Percentiles rank a stretch among this genome's conserved stretches.
These are phyloP conservation scores for Osmerus mordax DNA, from an alignment of 2,113 vertebrate species.

Conservation along the genomic window DNA sequence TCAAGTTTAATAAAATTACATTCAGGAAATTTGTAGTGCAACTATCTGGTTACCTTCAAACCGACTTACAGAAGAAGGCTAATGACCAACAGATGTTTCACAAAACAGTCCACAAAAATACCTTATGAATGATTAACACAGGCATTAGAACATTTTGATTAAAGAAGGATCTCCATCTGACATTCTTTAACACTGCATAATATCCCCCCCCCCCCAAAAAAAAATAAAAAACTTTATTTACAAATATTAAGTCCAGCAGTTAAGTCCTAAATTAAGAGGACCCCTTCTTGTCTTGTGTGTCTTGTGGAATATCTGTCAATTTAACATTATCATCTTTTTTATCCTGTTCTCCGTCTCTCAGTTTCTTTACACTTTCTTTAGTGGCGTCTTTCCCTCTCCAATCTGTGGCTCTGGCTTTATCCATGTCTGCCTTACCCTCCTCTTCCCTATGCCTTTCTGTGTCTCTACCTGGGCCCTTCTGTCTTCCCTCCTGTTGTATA, in stretches of 20 bases:
- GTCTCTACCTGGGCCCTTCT: constrained; percentile 7
- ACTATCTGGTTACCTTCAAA: background rate
- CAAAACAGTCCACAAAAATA: no score
- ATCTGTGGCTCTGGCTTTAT: constrained; percentile 37
- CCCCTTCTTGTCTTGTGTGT: constrained; percentile 38
- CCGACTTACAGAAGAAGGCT: background rate
- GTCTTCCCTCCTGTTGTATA: constrained; percentile 40
- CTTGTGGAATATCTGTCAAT: constrained; percentile 40
- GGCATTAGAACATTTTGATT: background rate
- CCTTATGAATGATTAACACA: no score
- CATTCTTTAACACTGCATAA: constrained; percentile 2
- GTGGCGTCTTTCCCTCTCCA: constrained; percentile 25
- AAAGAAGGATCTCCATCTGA: no score
- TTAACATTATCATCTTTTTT: constrained; percentile 41
- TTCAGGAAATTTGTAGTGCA: background rate
- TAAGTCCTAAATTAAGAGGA: constrained; percentile 31
- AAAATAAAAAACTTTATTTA: constrained; percentile 1
- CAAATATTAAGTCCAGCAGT: constrained; percentile 27
- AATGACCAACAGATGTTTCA: background rate
- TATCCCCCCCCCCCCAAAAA: background rate
- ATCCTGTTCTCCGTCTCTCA: constrained; percentile 63
- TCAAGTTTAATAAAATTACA: constrained; percentile 3
- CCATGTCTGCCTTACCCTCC: constrained; percentile 37
- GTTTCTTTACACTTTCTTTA: constrained; percentile 55
- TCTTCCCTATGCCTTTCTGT: constrained; percentile 8